Base-by-base conservation (phyloP, 2,888 invertebrate genomes). In the Gandaritis pyraliata region DNA sequence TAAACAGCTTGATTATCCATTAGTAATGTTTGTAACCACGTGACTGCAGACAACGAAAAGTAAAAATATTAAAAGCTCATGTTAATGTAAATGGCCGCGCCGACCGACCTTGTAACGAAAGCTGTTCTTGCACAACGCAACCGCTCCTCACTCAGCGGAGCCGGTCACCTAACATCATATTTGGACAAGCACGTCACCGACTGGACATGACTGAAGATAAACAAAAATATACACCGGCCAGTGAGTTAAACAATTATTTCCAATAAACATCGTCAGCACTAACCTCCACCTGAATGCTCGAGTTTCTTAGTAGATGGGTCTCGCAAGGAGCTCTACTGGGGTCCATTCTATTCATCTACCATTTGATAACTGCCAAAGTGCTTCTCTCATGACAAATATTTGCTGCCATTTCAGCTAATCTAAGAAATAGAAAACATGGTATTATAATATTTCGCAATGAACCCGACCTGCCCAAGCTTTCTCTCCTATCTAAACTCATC, bases 41-140 rank as follows among this genome's bases (percentile, higher is more conserved):
- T 5, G 6, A 23, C 3, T 23, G 23, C 6, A 23, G 23, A 23
- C 6, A 23, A 23, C 23, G 23, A 23, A 23, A 23, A 23, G 23
- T 23, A 5, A 23, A 2, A 23, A 23, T 23, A 23, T 23, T 23
- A 23, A 23, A 23, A 23, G 23, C 23, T 23, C 23, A 5, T 23
- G 23, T 23, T 23, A 5, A 23, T 23, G 23, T 23, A 23, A 23
- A 23, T 23, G 23, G n/a, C n/a, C n/a, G n/a, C n/a, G n/a, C n/a
- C n/a, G n/a, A n/a, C 2, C 23, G 23, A 6, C 23, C 3, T 23
- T 23, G 23, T 0, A 69, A 74, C 66, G 77, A 77, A 77, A 78
- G 77, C 68, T 64, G 76, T 69, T 68, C 49, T 68, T 70, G 58
- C 66, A 51, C 66, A 72, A 73, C 47, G 30, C 48, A 50, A 13